Percentiles rank a stretch among this genome's conserved stretches.
Evolutionary conservation across 2,113 vertebrate genomes (phyloP).

Genomic region (Ceyx cyanopectus): DNA sequence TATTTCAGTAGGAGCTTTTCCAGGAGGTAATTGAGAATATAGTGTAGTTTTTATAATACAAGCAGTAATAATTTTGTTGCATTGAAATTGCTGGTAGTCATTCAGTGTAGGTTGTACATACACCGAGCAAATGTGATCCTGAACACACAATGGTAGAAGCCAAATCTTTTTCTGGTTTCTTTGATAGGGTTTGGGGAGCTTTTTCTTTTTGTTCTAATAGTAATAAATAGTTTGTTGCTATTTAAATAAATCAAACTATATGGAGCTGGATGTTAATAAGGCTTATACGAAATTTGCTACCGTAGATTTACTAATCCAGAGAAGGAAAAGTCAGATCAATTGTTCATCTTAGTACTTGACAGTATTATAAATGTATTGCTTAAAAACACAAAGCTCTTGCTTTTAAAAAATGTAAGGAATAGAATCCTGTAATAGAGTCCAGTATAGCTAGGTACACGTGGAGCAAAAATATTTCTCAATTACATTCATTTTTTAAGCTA

Average conservation of each 20-base stretch:
- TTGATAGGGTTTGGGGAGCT: not conserved
- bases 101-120: not conserved
- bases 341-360: not conserved
- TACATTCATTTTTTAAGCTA: not conserved
- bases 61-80: not conserved
- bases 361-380: not conserved
- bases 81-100: constrained; percentile 50
- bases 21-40: not conserved
- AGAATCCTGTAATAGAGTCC: not conserved
- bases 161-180: not conserved
- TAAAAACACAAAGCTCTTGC: not conserved
- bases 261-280: constrained; percentile 37
- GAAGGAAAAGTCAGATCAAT: not conserved
- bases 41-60: not conserved
- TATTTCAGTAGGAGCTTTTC: constrained; percentile 14
- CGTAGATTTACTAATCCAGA: not conserved
- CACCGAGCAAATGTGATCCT: not conserved
- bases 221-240: not conserved
- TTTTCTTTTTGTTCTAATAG: not conserved
- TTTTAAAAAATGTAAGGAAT: not conserved
- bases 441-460: not conserved
- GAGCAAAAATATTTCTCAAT: not conserved
- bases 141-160: not conserved
- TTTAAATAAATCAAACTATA: not conserved
- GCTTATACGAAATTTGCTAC: constrained; percentile 42